Evolutionary conservation across 2,888 invertebrate species (phyloP), one percentile per base, ranked within the genome.

Genomic region (Anthophora plumipes): DNA sequence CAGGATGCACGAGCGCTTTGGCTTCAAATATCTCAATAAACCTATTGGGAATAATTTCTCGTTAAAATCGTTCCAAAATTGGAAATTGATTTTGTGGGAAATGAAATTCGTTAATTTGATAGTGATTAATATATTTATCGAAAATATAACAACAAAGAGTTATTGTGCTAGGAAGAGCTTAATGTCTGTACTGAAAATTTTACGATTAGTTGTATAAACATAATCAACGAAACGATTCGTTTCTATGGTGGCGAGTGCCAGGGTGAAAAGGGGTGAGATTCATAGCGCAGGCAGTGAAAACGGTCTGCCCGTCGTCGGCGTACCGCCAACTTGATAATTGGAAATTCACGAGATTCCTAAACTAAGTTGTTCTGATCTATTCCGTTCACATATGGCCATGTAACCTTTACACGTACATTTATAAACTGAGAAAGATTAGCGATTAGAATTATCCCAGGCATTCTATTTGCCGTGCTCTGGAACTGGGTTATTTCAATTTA

Each of bases 311-410:
- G 85, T 85, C 84, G 85, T 83, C 84, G 86, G 81, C 80, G 84
- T 76, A 85, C 88, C 86, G 88, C 85, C 89, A 86, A 90, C 84
- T 91, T 90, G 91, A 90, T 91, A 90, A 91, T 90, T 91, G 90
- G 90, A 91, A 91, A 91, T 91, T 91, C 91, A 90, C 90, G 88
- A 90, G 88, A 91, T 91, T 91, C 91, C 88, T 86, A 86, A 90
- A 90, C 90, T 89, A 90, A 90, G 89, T 91, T 91, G 89, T 90
- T 88, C 86, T 86, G 88, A 89, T 88, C 89, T 88, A 87, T 85
- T 87, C 85, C 82, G 85, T 81, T 85, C 88, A 67, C 66, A 61
- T 76, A 77, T 73, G 74, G 69, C 60, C 77, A 71, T 61, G 75
- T 70, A 75, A 77, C 74, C 79, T 84, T 61, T 59, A 68, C 60